Conservation (phyloP, 2,888 invertebrate species). For the Cynaeus angustus region DNA sequence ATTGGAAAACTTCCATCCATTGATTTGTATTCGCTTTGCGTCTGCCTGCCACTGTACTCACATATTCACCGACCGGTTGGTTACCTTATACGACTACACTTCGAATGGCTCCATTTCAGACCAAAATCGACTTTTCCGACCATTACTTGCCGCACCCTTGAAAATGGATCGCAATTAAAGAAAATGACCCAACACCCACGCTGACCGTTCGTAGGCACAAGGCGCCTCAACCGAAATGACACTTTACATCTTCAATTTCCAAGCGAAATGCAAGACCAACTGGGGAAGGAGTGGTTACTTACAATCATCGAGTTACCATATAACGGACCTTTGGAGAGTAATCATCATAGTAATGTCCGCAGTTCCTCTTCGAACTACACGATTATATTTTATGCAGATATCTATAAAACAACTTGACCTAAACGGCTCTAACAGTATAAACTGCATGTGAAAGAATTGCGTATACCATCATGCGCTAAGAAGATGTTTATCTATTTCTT, state of each 20-base stretch:
- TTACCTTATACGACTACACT: constrained; percentile 58
- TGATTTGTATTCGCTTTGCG: constrained; percentile 71
- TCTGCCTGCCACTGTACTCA: constrained; percentile 63
- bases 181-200: constrained; percentile 41
- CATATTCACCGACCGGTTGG: constrained; percentile 66
- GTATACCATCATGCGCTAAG: too few species aligned
- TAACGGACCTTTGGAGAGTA: too few species aligned
- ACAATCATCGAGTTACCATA: constrained; percentile 3
- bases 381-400: too few species aligned
- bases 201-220: constrained; percentile 9
- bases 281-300: constrained; percentile 18
- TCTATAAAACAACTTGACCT: too few species aligned
- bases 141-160: constrained; percentile 43
- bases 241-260: constrained; percentile 28
- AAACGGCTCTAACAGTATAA: too few species aligned
- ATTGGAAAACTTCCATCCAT: constrained; percentile 72
- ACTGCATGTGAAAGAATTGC: too few species aligned
- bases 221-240: constrained; percentile 15
- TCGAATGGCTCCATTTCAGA: constrained; percentile 45
- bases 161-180: constrained; percentile 40
- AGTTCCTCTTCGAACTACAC: too few species aligned
- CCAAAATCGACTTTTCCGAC: constrained; percentile 46
- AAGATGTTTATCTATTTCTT: too few species aligned
- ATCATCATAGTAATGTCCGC: too few species aligned
- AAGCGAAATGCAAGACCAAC: not conserved